Percentiles rank a stretch among this genome's conserved stretches.
These are phyloP conservation scores for Ashinkailepas kermadecensis DNA, from an alignment of 2,888 invertebrate genomes.

Conservation along the genomic window DNA sequence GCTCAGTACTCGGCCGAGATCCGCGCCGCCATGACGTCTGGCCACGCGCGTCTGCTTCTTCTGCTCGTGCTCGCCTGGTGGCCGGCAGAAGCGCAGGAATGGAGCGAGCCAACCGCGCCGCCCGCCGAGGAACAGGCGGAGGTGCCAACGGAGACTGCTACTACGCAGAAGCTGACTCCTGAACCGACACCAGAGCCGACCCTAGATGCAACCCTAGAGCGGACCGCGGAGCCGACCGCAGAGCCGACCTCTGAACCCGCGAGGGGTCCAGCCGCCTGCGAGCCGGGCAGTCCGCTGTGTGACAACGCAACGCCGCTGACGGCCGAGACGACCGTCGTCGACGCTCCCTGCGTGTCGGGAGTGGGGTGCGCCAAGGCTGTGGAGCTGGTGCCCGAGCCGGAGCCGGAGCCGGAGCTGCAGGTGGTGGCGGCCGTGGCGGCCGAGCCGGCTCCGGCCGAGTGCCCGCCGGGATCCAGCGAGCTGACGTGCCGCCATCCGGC, in stretches of 20 bases:
- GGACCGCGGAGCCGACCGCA: not conserved
- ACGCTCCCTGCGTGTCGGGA: not conserved
- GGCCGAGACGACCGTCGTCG: not conserved
- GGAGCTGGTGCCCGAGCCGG: not conserved
- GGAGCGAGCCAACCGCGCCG: not conserved
- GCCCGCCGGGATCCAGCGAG: conserved; percentile 5
- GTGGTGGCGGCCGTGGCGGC: not conserved
- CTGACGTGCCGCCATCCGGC: not conserved
- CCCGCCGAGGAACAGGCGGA: not conserved
- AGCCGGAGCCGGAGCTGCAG: conserved; percentile 2
- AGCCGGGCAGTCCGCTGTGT: not conserved
- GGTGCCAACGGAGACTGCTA: not conserved
- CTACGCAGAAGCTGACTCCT: not conserved
- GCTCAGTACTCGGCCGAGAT: not conserved
- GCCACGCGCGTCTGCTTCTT: not conserved
- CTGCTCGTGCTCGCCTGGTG: not conserved
- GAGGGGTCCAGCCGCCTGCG: not conserved
- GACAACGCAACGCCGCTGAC: not conserved
- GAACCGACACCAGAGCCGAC: not conserved
- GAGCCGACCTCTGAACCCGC: not conserved
- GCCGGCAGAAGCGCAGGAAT: not conserved
- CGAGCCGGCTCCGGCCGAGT: not conserved
- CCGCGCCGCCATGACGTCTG: not conserved
- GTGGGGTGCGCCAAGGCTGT: not conserved
- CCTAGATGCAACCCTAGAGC: not conserved